Percentiles rank a stretch among this genome's conserved stretches.
Conservation (phyloP, 2,113 vertebrate species). For the Balaenoptera acutorostrata region DNA sequence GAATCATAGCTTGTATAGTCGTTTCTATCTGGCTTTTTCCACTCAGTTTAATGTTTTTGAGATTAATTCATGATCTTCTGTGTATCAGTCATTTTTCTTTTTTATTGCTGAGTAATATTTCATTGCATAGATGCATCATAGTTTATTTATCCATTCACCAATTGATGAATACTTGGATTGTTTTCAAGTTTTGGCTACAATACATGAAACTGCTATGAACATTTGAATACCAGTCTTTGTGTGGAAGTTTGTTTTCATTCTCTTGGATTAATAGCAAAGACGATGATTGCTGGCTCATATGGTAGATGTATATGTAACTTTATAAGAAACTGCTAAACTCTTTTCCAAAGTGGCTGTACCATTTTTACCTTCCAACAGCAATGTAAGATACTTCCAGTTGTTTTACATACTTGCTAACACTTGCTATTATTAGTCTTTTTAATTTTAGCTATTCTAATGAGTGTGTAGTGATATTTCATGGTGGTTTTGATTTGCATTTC, state of each 20-base stretch:
- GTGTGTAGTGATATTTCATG: neutral
- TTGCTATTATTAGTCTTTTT: neutral
- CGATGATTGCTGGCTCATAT: neutral
- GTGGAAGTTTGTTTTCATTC: neutral
- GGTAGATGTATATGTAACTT: neutral
- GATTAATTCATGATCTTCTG: neutral
- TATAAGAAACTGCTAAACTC: neutral
- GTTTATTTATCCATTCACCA: neutral
- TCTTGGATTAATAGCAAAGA: neutral
- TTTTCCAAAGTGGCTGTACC: neutral
- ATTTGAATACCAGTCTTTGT: neutral
- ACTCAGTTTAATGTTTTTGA: neutral
- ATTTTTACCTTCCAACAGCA: neutral
- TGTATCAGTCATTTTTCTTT: neutral
- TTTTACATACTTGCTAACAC: neutral
- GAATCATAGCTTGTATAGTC: neutral
- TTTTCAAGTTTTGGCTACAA: neutral
- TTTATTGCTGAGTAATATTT: neutral
- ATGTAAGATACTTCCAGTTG: neutral
- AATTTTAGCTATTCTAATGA: neutral
- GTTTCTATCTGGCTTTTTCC: neutral
- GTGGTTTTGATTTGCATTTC: neutral
- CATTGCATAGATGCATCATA: neutral
- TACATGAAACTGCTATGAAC: neutral
- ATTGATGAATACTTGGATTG: neutral